phyloP scores from a whole-genome alignment of 92 coral and sea anemone species.

The Porites lobata region DNA sequence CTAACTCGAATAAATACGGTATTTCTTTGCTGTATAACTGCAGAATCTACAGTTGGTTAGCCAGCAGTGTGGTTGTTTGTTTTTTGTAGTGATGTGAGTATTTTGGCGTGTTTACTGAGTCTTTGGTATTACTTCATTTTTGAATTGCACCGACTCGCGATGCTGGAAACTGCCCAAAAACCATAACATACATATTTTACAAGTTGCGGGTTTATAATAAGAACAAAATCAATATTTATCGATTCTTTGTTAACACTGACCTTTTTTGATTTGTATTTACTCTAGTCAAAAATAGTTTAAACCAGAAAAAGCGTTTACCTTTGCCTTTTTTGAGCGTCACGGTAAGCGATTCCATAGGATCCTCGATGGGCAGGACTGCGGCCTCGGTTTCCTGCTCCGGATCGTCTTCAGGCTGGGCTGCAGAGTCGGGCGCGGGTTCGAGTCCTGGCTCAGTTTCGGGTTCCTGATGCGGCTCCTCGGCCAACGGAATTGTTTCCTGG shows the following conservation, averaged over 20 bases:
- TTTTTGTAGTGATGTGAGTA: no score
- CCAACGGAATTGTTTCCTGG: conserved; percentile 45
- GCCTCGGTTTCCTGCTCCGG: neutral
- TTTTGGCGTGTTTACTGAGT: no score
- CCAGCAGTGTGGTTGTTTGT: no score
- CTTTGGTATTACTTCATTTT: no score
- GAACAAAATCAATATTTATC: no score
- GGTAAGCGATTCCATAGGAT: conserved; percentile 41
- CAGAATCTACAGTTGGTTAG: no score
- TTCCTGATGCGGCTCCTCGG: conserved; percentile 27
- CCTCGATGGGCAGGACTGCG: neutral
- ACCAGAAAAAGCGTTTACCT: neutral
- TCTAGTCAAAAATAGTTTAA: no score
- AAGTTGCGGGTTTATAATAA: neutral
- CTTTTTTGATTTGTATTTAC: neutral
- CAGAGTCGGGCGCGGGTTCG: neutral
- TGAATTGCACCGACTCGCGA: no score
- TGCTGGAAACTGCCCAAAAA: neutral
- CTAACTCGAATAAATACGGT: no score
- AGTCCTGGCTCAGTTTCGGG: conserved; percentile 2
- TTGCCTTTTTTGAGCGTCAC: conserved; percentile 33
- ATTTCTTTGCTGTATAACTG: no score
- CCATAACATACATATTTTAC: neutral
- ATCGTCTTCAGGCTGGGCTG: neutral
- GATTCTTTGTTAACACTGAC: neutral